These are phyloP conservation scores for Neoscelio sp. DNA, from an alignment of 2,888 invertebrate genomes.

Conservation along the genomic window DNA sequence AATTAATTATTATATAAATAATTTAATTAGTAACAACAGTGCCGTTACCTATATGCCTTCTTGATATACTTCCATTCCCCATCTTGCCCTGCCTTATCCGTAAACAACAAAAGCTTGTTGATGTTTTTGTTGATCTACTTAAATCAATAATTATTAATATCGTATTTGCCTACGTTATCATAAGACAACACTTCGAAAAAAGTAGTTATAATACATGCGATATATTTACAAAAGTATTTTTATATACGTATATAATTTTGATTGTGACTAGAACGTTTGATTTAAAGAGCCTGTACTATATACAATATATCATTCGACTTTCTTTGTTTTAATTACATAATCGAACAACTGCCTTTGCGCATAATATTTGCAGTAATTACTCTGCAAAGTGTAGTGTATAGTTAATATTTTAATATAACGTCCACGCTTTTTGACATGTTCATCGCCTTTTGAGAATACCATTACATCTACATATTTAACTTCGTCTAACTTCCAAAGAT, in stretches of 20 bases:
- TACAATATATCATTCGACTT: conserved; percentile 15
- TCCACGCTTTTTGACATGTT: not conserved
- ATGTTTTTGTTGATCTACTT: not conserved
- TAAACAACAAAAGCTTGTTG: too few relatives aligned
- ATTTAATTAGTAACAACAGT: too few relatives aligned
- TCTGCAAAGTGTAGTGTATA: not conserved
- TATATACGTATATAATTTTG: conserved; percentile 7
- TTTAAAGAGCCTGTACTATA: not conserved
- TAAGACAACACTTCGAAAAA: conserved; percentile 4
- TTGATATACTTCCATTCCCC: too few relatives aligned
- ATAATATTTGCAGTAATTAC: not conserved
- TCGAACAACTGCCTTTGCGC: not conserved
- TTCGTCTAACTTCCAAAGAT: too few relatives aligned
- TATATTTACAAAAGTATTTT: conserved; percentile 13
- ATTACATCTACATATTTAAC: not conserved
- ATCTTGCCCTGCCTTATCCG: too few relatives aligned
- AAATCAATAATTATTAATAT: not conserved
- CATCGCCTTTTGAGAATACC: not conserved
- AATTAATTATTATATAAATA: too few relatives aligned
- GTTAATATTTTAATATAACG: not conserved
- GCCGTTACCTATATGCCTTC: too few relatives aligned
- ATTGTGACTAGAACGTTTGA: conserved; percentile 11
- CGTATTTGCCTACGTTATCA: not conserved
- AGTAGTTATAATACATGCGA: not conserved
- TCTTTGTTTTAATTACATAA: conserved; percentile 5